phyloP scores from a whole-genome alignment of 2,113 vertebrate genomes.

The Poeciliopsis turrubarensis region DNA sequence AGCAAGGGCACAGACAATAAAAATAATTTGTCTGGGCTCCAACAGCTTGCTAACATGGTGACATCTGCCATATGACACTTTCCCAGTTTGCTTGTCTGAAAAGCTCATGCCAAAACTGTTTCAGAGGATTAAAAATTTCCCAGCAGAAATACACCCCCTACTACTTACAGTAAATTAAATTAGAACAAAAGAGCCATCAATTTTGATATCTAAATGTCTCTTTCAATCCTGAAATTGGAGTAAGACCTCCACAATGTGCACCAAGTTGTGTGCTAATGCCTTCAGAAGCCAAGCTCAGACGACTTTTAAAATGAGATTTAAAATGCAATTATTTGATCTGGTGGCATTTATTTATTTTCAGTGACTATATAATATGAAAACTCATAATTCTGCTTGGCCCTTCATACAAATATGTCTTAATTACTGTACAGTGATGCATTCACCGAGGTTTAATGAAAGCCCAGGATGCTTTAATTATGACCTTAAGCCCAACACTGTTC shows the following conservation, averaged over 20 bases:
- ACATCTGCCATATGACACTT: constrained; percentile 7
- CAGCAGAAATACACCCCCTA: not conserved
- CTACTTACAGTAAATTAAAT: accelerated
- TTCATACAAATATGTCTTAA: too few species aligned
- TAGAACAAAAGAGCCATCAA: not conserved
- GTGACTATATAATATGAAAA: too few species aligned
- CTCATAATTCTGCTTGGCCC: too few species aligned
- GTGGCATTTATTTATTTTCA: too few species aligned
- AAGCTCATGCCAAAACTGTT: not conserved
- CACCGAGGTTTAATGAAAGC: not conserved
- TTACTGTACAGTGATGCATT: too few species aligned
- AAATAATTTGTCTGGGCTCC: constrained; percentile 1
- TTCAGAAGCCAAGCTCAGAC: not conserved
- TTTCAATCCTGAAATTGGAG: not conserved
- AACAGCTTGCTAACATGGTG: constrained; percentile 1
- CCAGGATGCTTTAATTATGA: not conserved
- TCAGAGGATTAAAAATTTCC: not conserved
- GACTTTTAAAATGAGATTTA: not conserved
- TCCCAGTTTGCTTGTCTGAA: not conserved
- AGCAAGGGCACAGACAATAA: constrained; percentile 10
- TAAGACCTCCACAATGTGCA: not conserved
- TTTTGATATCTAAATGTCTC: not conserved
- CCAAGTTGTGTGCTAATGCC: not conserved
- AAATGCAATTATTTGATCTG: not conserved
- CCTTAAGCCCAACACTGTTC: too few species aligned